A percentile compares a stretch with the other conserved stretches of the same genome.
Evolutionary conservation across 2,113 vertebrate genomes (phyloP).

Genomic region (Scophthalmus maximus): DNA sequence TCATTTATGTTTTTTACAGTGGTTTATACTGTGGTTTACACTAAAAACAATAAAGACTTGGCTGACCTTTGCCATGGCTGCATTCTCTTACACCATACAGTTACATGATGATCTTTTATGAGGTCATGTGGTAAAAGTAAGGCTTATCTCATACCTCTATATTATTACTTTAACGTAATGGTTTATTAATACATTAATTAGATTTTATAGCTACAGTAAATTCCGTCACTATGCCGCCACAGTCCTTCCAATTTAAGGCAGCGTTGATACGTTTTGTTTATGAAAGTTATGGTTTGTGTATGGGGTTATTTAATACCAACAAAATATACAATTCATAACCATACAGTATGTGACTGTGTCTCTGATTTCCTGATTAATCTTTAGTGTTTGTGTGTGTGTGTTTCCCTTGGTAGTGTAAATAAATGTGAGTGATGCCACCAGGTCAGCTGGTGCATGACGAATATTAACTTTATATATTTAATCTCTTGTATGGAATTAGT

Average conservation of each 20-base stretch:
- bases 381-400: no score
- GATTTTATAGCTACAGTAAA: neutral
- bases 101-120: neutral
- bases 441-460: conserved; percentile 49
- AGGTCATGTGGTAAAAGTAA: neutral
- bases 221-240: no score
- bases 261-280: neutral
- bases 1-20: neutral
- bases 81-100: conserved; percentile 17
- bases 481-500: no score
- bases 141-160: no score
- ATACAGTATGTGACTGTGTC: neutral
- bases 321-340: neutral
- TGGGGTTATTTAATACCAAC: neutral
- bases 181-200: neutral
- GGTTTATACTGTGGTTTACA: neutral
- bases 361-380: neutral
- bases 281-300: neutral
- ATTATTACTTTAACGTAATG: neutral
- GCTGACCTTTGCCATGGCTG: neutral
- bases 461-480: no score
- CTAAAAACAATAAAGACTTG: neutral
- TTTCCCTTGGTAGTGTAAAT: neutral
- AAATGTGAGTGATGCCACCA: conserved; percentile 14
- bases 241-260: neutral